Base-by-base conservation (phyloP, 2,888 invertebrate genomes). In the Cylloceria caligata region DNA sequence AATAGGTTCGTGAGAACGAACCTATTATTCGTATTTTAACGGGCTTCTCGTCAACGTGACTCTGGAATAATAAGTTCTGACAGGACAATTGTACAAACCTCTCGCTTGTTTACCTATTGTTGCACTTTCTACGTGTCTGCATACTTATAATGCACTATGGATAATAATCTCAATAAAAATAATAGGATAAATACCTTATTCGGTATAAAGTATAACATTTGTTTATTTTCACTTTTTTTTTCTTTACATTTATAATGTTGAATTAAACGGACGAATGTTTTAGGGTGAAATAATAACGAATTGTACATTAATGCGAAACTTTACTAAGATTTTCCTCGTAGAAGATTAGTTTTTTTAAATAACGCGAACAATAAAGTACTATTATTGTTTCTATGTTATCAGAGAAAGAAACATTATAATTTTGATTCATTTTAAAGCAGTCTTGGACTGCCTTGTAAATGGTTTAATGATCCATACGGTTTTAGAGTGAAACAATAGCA, bases 1-100 rank as follows among this genome's bases (percentile, higher is more conserved):
- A 5, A 5, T 6, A 5, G n/a, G 30, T 57, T n/a, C 27, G 7
- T 57, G 30, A 52, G 27, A 80, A 64, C 49, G 30, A 65, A 45
- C 64, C 74, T 55, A 80, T 57, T 69, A 69, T 74, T 69, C 42
- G 49, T 55, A 52, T 74, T 74, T 74, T 36, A 21, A 52, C 55
- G 68, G 68, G 36, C 60, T 60, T 62, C 68, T 60, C 55, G 68
- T 68, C 76, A 76, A 76, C 47, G 49, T 24, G 68, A 34, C 67
- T 49, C 55, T 62, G 60, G 19, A 79, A 62, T 52, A 74, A 74
- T 39, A 42, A 68, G 21, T 47, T 9, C 60, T 21, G 34, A 11
- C 49, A 27, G 42, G 9, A 73, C 72, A 55, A 73, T 62, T 65
- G 39, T 39, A 27, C 39, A 34, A 64, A 24, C 27, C 34, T 55